Evolutionary conservation across 2,113 vertebrate genomes (phyloP).

Genomic region (Physeter macrocephalus): DNA sequence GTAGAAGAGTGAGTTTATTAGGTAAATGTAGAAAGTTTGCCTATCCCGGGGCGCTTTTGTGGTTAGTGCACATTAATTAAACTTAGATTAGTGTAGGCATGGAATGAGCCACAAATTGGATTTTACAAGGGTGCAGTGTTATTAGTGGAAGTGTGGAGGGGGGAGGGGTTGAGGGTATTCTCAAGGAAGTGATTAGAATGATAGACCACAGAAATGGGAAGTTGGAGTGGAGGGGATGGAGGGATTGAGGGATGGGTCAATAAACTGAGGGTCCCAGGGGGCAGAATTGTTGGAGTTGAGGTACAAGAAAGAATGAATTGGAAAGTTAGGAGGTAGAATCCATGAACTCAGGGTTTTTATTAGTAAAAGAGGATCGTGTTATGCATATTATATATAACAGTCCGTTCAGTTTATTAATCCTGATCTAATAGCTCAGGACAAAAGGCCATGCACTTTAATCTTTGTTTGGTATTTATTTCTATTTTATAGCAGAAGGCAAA

Average conservation of each 20-base stretch:
- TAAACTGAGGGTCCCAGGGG: background rate
- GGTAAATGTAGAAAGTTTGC: background rate
- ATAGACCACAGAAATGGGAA: background rate
- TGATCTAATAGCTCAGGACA: background rate
- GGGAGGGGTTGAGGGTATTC: background rate
- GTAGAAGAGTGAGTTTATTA: background rate
- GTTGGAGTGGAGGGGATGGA: background rate
- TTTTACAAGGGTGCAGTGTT: background rate
- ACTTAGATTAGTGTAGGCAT: background rate
- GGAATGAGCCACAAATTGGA: background rate
- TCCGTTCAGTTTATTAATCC: background rate
- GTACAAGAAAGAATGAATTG: background rate
- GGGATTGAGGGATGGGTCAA: background rate
- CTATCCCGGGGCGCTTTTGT: background rate
- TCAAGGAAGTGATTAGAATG: background rate
- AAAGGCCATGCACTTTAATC: background rate
- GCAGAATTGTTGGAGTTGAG: background rate
- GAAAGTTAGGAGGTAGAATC: background rate
- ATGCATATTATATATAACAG: accelerated
- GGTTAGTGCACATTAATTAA: background rate
- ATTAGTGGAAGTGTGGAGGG: background rate
- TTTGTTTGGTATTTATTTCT: background rate
- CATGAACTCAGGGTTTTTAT: background rate
- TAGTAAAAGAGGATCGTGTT: background rate
- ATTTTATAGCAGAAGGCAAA: background rate